Base-by-base conservation (phyloP, 2,888 invertebrate genomes). In the Alcis repandata region DNA sequence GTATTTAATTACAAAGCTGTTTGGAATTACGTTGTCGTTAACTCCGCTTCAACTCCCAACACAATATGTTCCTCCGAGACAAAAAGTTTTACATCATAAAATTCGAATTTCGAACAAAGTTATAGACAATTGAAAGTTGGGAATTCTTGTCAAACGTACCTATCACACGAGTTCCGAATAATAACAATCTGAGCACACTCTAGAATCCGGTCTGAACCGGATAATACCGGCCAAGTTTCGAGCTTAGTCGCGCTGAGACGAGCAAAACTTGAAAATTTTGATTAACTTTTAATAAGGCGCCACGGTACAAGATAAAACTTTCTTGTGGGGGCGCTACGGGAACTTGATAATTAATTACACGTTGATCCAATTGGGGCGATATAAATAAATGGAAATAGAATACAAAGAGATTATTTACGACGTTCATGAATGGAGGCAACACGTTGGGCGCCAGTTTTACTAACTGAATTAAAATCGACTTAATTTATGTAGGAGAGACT, bases 231-330 rank as follows among this genome's bases (percentile, higher is more conserved):
- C 59, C 57, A 72, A 73, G 74, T 78, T 78, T 70, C 43, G 62
- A 66, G 72, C 74, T 71, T 69, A 78, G 73, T 61, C 68, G 64
- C 43, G 58, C 66, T 63, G 59, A 78, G 70, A 71, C 71, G 49
- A 7, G 68, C 58, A 51, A 65, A 71, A 76, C 75, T 77, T 75
- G 72, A 67, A 74, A 79, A 78, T 80, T 78, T 79, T 77, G 80
- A 82, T 83, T 78, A 83, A 83, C 77, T 82, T 84, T 83, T 80
- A 84, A 82, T 83, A 83, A 79, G 80, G 75, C 75, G 74, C 69
- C 61, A 58, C 68, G 67, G 74, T 67, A 71, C 74, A 68, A 76
- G 76, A 77, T 78, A 73, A 67, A 79, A 77, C 72, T 78, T 73
- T 57, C 68, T 63, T 63, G 54, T 46, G 64, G 54, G 59, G 54